A percentile compares a stretch with the other conserved stretches of the same genome.
Conservation (phyloP, 2,888 invertebrate species). For the Lordiphosa fenestrarum region DNA sequence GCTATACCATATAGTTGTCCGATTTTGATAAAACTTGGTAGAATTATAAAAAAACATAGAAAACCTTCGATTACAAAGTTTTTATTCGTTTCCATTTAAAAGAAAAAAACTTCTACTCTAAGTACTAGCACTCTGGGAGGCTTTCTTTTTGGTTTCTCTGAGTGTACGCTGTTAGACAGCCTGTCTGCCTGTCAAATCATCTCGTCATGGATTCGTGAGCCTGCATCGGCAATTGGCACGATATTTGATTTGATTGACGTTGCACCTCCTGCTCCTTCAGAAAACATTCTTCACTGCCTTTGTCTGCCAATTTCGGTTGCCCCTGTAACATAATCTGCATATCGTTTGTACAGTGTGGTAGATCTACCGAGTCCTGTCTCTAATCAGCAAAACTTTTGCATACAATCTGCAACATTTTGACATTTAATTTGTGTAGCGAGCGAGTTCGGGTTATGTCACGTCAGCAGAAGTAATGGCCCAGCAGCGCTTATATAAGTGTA, state of each 20-base stretch:
- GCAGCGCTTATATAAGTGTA: background rate
- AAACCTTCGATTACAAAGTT: too few relatives aligned
- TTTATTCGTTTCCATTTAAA: too few relatives aligned
- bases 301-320: constrained; percentile 39
- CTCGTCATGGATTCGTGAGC: constrained; percentile 52
- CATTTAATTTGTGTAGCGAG: constrained; percentile 34
- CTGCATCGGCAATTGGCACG: constrained; percentile 52
- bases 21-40: too few relatives aligned
- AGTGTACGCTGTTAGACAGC: constrained; percentile 4
- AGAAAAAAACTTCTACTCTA: too few relatives aligned
- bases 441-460: constrained; percentile 13
- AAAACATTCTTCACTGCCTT: constrained; percentile 23
- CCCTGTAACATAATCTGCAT: constrained; percentile 51
- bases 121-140: too few relatives aligned
- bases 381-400: constrained; percentile 32
- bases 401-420: constrained; percentile 26
- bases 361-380: constrained; percentile 1
- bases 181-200: constrained; percentile 57
- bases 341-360: background rate
- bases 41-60: too few relatives aligned
- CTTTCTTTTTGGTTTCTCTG: too few relatives aligned
- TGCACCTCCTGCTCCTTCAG: constrained; percentile 14
- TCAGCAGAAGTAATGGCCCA: constrained; percentile 15
- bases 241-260: constrained; percentile 66
- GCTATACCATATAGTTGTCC: too few relatives aligned